These are phyloP conservation scores for Cyanoliseus patagonus DNA, from an alignment of 2,113 vertebrate genomes.

Conservation along the genomic window DNA sequence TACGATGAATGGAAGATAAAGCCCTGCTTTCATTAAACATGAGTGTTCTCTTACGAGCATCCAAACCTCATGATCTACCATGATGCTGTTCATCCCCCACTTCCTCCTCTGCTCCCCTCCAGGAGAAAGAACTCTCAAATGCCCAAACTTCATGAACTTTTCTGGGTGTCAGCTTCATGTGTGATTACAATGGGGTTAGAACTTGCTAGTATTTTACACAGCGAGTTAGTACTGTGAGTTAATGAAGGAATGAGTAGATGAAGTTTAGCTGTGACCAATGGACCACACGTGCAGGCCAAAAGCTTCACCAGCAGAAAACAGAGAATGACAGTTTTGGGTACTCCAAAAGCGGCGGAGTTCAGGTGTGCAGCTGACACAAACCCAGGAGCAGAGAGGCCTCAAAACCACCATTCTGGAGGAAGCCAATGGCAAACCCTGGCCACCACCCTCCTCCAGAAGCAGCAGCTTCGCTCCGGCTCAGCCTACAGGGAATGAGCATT, in stretches of 20 bases:
- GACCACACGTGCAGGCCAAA: fast-evolving
- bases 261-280: neutral
- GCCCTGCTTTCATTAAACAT: neutral
- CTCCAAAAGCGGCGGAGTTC: neutral
- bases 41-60: neutral
- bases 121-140: neutral
- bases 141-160: neutral
- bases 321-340: neutral
- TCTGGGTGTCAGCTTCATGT: neutral
- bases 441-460: neutral
- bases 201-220: neutral
- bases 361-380: neutral
- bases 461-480: neutral
- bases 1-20: neutral
- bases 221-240: neutral
- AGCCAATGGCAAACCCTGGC: neutral
- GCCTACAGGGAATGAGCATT: neutral
- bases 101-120: neutral
- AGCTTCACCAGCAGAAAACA: neutral
- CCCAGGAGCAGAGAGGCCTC: neutral
- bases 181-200: neutral
- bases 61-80: neutral
- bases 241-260: neutral
- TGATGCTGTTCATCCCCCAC: neutral
- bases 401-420: neutral